Evolutionary conservation across 2,888 invertebrate genomes (phyloP).

Genomic region (Holacanthella duospinosa): DNA sequence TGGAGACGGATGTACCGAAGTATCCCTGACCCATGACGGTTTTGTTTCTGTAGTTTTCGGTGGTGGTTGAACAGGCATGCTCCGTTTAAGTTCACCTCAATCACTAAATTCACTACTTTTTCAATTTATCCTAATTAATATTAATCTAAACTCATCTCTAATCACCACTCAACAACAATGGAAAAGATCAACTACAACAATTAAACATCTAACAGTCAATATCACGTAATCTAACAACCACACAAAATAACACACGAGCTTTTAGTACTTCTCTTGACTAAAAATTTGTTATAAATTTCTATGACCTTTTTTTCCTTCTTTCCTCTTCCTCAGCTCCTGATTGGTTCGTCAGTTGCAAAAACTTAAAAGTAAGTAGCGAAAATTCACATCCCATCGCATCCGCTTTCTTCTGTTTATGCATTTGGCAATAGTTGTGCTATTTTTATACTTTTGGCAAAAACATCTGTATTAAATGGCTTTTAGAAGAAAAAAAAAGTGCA

Average conservation of each 20-base stretch:
- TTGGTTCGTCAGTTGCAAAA: too few relatives aligned
- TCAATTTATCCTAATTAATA: neutral
- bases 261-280: too few relatives aligned
- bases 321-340: neutral
- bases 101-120: too few relatives aligned
- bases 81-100: too few relatives aligned
- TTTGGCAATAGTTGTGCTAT: neutral
- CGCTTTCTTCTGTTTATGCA: neutral
- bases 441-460: neutral
- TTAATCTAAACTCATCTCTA: too few relatives aligned
- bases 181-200: too few relatives aligned
- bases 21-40: constrained; percentile 34
- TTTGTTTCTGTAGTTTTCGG: constrained; percentile 9
- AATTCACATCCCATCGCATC: neutral
- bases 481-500: too few relatives aligned
- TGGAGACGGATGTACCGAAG: constrained; percentile 8
- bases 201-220: too few relatives aligned
- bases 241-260: neutral
- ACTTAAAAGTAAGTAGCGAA: too few relatives aligned
- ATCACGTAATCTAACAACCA: neutral
- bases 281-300: neutral
- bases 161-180: too few relatives aligned
- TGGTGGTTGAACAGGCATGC: neutral
- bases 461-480: too few relatives aligned
- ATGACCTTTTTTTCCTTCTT: neutral